Evolutionary conservation across 2,113 vertebrate genomes (phyloP).

Genomic region (Corythornis vintsioides): DNA sequence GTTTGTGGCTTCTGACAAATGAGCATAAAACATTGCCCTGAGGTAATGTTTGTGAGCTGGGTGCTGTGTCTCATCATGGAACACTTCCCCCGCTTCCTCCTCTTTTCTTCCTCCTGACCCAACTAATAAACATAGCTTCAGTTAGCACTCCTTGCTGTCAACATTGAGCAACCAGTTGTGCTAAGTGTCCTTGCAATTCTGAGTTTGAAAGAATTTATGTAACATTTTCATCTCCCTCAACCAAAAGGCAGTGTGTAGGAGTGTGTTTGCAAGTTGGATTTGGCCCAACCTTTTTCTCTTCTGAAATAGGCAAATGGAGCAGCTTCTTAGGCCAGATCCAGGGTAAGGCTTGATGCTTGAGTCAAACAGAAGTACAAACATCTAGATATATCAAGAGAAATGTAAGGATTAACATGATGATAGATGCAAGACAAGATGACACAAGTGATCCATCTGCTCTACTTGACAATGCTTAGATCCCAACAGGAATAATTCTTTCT

Average conservation of each 20-base stretch:
- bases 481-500: background rate
- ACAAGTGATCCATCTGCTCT: background rate
- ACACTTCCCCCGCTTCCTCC: background rate
- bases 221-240: background rate
- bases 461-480: background rate
- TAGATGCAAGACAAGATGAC: background rate
- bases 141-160: background rate
- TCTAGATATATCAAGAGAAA: background rate
- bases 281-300: background rate
- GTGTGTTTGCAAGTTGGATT: background rate
- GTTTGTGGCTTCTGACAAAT: slow-evolving; percentile 33
- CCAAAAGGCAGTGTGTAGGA: rapidly evolving
- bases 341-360: background rate
- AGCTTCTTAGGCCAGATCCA: background rate
- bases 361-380: background rate
- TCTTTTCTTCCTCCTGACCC: background rate
- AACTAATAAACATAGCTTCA: background rate
- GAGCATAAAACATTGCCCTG: background rate
- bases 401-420: background rate
- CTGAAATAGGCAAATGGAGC: background rate
- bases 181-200: background rate
- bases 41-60: background rate
- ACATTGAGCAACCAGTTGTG: background rate
- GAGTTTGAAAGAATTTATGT: background rate
- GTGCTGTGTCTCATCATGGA: slow-evolving; percentile 16